These are phyloP conservation scores for Blennius ocellaris DNA, from an alignment of 2,113 vertebrate species.

Conservation along the genomic window DNA sequence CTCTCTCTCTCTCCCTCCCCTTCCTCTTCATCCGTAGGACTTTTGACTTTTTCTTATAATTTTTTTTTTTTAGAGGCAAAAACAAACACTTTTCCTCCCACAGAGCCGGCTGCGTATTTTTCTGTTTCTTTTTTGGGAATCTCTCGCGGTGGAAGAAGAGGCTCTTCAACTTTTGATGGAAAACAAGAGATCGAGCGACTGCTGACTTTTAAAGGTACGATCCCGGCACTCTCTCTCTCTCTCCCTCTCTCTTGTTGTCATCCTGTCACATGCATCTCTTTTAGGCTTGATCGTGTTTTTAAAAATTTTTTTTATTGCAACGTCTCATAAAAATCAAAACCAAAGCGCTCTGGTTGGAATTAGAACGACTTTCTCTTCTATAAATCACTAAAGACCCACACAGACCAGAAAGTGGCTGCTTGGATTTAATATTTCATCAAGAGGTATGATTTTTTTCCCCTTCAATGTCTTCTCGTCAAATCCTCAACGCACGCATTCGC, in stretches of 20 bases:
- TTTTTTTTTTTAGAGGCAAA: constrained; percentile 6
- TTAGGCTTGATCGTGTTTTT: no score
- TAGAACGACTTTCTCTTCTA: constrained; percentile 13
- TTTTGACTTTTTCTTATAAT: constrained; percentile 57
- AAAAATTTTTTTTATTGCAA: no score
- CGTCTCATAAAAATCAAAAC: no score
- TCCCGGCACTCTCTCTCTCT: background rate
- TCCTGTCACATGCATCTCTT: no score
- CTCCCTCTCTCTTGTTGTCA: no score
- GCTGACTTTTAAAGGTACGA: constrained; percentile 84
- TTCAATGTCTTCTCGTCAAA: constrained; percentile 18
- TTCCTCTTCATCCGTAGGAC: constrained; percentile 62
- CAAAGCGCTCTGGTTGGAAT: background rate
- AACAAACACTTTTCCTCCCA: constrained; percentile 34
- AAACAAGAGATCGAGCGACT: constrained; percentile 79
- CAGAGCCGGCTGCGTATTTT: constrained; percentile 60
- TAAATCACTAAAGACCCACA: constrained; percentile 57
- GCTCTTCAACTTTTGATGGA: constrained; percentile 85
- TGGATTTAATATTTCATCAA: constrained; percentile 50
- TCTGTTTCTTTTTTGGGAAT: constrained; percentile 76
- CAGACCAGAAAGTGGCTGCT: constrained; percentile 32
- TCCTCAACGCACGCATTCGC: constrained; percentile 17
- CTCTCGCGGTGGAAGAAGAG: constrained; percentile 74
- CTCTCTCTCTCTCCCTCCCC: constrained; percentile 24
- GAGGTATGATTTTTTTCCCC: no score